Evolutionary conservation across 1,140 invertebrate genomes (phyloP), one percentile per base, ranked within the genome.

Genomic region (Drosophila fuyamai): DNA sequence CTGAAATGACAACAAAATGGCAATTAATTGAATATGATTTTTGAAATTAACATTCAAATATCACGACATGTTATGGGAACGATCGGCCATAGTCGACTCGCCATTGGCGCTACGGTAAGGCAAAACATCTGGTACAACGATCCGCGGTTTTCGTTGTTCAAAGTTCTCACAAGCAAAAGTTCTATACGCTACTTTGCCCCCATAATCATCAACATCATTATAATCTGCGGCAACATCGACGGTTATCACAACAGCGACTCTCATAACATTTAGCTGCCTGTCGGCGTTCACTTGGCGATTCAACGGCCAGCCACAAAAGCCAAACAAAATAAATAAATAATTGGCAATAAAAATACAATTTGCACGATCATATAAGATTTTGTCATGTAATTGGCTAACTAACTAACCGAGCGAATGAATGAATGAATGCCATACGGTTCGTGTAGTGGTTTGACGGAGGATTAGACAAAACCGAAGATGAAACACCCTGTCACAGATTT

Each of bases 291-390:
- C 44, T 51, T 47, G 65, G 65, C 65, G 14, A 70, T 71, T 71
- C 65, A 61, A 73, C 54, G 6, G 50, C 38, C 32, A 66, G 51
- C 43, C 63, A 76, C 72, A 59, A 76, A 76, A 68, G 78, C 81
- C 79, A 84, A 84, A 68, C 82, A 76, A 82, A 88, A 83, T 83
- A 88, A 88, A 88, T 88, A 88, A 88, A 88, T 88, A 88, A 88
- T 88, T 88, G 83, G 72, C 83, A 88, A 88, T 89, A 83, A 89
- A 86, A 88, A 88, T 88, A 83, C 83, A 88, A 88, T 88, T 88
- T 88, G 83, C 84, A 89, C 83, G 83, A 88, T 88, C 83, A 79
- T 83, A 89, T 83, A 83, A 70, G 80, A 79, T 67, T 76, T 76
- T 76, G 61, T 40, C 40, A 66, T 76, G 53, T 76, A 53, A 61